Evolutionary conservation across 2,888 invertebrate genomes (phyloP), one percentile per base, ranked within the genome.

Genomic region (Lycia hirtaria): DNA sequence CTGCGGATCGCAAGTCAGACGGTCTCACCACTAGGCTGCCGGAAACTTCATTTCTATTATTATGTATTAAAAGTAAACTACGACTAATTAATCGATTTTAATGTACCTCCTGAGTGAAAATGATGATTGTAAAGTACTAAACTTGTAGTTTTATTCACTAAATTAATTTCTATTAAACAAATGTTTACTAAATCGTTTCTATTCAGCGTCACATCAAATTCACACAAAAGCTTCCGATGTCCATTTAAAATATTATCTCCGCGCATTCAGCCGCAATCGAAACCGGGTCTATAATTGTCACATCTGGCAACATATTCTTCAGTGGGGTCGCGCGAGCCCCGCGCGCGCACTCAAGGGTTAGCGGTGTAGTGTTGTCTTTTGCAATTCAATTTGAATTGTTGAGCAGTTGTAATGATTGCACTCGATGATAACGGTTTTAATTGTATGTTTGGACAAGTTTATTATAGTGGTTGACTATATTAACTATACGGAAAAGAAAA

Each of bases 181-280:
- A n/a, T n/a, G n/a, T 26, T 26, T 10, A 41, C n/a, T 9, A 24
- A 6, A 6, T 9, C 14, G 19, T 19, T 51, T 40, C 40, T 28
- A 14, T 4, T 14, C 7, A 32, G 20, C 38, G 40, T 17, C 67
- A 72, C 63, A 68, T 14, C n/a, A n/a, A n/a, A n/a, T n/a, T n/a
- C 12, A 20, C 33, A 52, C 37, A 35, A 71, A 35, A 44, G 26
- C 15, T 28, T 45, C 32, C 44, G n/a, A 37, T 19, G 37, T 56
- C 50, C 52, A 32, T 84, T 83, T 79, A 82, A 82, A 80, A 83
- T 75, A 85, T 87, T 88, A 90, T 89, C 90, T 83, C 60, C 69
- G 65, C 69, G 69, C 70, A 83, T 87, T 86, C 83, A 83, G 64
- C 56, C 81, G 83, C 88, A 87, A 91, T 91, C 90, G 86, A 86